Conservation (phyloP, 2,113 vertebrate species). For the Amazona vittata region DNA sequence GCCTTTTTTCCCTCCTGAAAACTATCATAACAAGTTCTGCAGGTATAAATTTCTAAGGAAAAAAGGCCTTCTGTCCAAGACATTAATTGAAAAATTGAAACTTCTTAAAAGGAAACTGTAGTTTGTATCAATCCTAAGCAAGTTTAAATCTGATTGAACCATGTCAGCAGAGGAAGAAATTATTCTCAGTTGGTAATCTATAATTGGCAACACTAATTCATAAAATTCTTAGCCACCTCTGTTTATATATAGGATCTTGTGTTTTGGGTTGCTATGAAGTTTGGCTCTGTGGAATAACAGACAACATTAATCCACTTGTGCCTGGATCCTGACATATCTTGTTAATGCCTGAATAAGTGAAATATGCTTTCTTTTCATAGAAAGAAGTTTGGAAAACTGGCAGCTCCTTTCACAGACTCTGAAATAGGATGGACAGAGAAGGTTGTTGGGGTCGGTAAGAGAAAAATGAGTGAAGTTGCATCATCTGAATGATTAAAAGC, state of each 20-base stretch:
- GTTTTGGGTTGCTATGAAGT: not conserved
- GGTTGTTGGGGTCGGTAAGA: slow-evolving; percentile 12
- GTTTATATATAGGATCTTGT: not conserved
- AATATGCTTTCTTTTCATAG: slow-evolving; percentile 25
- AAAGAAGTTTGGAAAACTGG: not conserved
- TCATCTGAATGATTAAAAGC: not conserved
- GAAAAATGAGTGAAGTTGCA: slow-evolving; percentile 9
- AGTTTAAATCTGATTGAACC: not conserved
- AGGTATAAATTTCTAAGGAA: not conserved
- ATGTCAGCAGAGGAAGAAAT: not conserved
- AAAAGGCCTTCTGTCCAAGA: not conserved
- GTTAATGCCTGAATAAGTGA: not conserved
- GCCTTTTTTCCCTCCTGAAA: not conserved
- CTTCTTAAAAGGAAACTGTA: not conserved
- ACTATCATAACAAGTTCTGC: not conserved
- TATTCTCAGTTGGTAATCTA: not conserved
- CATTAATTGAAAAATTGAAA: not conserved
- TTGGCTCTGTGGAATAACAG: not conserved
- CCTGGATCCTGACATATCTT: not conserved
- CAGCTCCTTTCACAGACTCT: not conserved
- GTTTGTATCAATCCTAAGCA: not conserved
- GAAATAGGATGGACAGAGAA: not conserved
- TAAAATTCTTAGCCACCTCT: not conserved
- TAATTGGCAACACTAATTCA: not conserved
- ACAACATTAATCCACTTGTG: not conserved